Conservation (phyloP, 1,140 invertebrate species). For the Orius insidiosus region DNA sequence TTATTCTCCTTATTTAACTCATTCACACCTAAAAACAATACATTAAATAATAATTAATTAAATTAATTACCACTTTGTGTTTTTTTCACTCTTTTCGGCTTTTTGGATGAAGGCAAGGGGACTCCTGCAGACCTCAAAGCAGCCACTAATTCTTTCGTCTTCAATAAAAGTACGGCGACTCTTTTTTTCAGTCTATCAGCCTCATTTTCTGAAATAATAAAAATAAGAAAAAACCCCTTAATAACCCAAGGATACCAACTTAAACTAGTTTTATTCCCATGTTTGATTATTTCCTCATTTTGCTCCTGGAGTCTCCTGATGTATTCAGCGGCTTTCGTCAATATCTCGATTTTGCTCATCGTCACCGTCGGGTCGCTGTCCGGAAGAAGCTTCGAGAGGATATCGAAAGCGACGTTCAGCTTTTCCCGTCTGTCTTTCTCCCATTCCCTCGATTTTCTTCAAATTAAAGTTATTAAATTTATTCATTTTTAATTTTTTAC, state of each 20-base stretch:
- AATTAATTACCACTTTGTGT: neutral
- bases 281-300: conserved; percentile 23
- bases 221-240: conserved; percentile 16
- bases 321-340: conserved; percentile 27
- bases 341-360: conserved; percentile 29
- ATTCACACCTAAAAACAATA: neutral
- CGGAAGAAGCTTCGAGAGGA: conserved; percentile 29
- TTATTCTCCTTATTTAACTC: neutral
- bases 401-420: conserved; percentile 29
- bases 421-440: conserved; percentile 31
- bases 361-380: conserved; percentile 28
- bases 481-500: neutral
- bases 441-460: conserved; percentile 28
- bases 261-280: conserved; percentile 6
- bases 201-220: conserved; percentile 21
- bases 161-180: conserved; percentile 26
- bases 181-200: conserved; percentile 26
- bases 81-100: neutral
- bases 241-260: conserved; percentile 12
- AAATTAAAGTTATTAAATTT: conserved; percentile 1
- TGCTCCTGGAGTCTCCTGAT: conserved; percentile 30
- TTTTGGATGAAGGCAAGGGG: conserved; percentile 23
- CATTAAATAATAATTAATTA: neutral
- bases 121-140: conserved; percentile 29
- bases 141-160: conserved; percentile 28